Conservation (phyloP, 2,888 invertebrate species). For the Blastobasis lacticolella region DNA sequence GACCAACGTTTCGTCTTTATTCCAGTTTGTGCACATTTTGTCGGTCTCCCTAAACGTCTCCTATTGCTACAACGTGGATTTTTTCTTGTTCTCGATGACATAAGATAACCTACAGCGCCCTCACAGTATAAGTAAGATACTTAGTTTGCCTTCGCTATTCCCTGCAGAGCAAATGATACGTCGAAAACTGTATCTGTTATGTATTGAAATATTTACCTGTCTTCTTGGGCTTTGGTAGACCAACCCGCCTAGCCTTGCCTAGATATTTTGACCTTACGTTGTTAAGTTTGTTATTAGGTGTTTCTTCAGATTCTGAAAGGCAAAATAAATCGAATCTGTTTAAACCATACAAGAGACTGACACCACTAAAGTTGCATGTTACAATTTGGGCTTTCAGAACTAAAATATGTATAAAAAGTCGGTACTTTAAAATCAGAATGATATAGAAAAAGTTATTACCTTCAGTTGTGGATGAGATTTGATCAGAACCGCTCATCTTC, state of each 20-base stretch:
- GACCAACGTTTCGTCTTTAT: too few relatives aligned
- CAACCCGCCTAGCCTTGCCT: conserved; percentile 52
- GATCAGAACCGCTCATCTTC: conserved; percentile 55
- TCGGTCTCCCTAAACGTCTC: too few relatives aligned
- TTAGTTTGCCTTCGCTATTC: too few relatives aligned
- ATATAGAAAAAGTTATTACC: conserved; percentile 28
- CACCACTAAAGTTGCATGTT: background rate
- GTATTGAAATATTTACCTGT: conserved; percentile 34
- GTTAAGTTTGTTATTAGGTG: conserved; percentile 29
- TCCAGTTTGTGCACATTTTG: too few relatives aligned
- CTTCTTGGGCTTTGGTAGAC: conserved; percentile 47
- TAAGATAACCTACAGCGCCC: too few relatives aligned
- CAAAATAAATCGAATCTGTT: conserved; percentile 1
- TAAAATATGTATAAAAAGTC: background rate
- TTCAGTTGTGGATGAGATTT: conserved; percentile 60
- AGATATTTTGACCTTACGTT: conserved; percentile 47
- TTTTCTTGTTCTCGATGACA: too few relatives aligned
- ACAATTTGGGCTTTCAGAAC: background rate
- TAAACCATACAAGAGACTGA: conserved; percentile 1
- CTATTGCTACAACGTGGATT: too few relatives aligned
- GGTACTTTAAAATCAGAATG: background rate
- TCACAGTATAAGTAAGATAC: too few relatives aligned
- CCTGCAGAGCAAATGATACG: too few relatives aligned
- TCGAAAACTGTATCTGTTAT: too few relatives aligned
- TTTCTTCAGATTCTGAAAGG: conserved; percentile 45